Evolutionary conservation across 2,797 vertebrate species (phyloP).

Genomic region (Enteromius unitaeniatus): DNA sequence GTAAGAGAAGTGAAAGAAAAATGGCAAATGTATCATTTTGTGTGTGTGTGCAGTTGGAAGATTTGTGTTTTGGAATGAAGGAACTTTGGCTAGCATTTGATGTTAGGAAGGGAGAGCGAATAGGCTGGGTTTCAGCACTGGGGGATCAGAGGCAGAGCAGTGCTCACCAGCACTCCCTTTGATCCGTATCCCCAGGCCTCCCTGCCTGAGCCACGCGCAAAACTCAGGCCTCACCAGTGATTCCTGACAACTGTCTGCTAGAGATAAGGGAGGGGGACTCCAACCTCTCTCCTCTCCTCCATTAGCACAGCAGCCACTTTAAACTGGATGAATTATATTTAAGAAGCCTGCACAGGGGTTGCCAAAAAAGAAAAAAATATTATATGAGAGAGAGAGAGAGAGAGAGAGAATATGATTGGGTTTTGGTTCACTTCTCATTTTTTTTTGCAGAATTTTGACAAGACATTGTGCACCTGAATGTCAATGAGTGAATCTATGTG

Average conservation of each 20-base stretch:
- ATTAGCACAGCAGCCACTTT: conserved; percentile 71
- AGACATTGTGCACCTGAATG: conserved; percentile 70
- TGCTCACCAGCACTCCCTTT: conserved; percentile 89
- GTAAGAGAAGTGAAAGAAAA: conserved; percentile 55
- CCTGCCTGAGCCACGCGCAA: conserved; percentile 81
- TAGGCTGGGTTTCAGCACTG: conserved; percentile 80
- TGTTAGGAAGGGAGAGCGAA: conserved; percentile 79
- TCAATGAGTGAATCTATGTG: conserved; percentile 60
- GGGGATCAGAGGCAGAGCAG: conserved; percentile 92
- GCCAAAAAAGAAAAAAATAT: conserved; percentile 67
- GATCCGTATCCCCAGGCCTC: conserved; percentile 99
- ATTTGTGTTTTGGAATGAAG: conserved; percentile 78
- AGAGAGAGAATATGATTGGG: conserved; percentile 46
- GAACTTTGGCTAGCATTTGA: conserved; percentile 80
- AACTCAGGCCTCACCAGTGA: conserved; percentile 93
- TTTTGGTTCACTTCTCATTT: conserved; percentile 53
- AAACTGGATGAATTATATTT: conserved; percentile 73
- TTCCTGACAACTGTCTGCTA: conserved; percentile 98
- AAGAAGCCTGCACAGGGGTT: conserved; percentile 71
- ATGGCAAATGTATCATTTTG: conserved; percentile 28
- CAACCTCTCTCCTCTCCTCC: conserved; percentile 67
- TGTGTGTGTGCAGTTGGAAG: conserved; percentile 59
- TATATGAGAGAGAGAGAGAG: conserved; percentile 37
- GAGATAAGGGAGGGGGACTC: conserved; percentile 90
- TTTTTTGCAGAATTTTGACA: conserved; percentile 52